Base-by-base conservation (phyloP, 2,888 invertebrate species). In the Orthonychiurus folsomi region DNA sequence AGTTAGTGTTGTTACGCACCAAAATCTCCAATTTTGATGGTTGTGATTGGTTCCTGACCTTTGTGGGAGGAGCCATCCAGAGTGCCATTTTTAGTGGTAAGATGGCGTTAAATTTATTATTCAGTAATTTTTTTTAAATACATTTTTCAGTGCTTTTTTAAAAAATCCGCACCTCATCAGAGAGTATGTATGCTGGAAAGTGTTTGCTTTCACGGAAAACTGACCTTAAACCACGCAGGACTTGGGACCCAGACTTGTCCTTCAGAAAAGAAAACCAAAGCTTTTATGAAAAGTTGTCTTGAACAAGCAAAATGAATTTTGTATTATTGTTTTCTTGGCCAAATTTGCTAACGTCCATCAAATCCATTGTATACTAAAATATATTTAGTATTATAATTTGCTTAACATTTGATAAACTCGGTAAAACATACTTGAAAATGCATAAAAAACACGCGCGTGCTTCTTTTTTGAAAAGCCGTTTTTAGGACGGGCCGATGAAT, bases 301-400 rank as follows among this genome's bases (percentile, higher is more conserved):
- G 2, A n/a, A 21, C 28, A 9, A 56, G 3, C 3, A 26, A 18
- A 27, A 27, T 28, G 21, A 28, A 27, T 12, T 20, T 20, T n/a
- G 23, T 3, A 3, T 56, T 56, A 27, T 56, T 37, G 9, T 21
- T 56, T 21, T 5, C 27, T 18, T 12, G 2, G 21, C 5, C 28
- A 28, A 28, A 5, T 3, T 9, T 56, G 37, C 56, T 56, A n/a
- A n/a, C n/a, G n/a, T 55, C 25, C 56, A 26, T 28, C 37, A 56
- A 56, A 28, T 56, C 56, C 3, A 56, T 12, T 3, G 56, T 20
- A 20, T 28, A 56, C n/a, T n/a, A n/a, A n/a, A n/a, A n/a, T n/a
- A n/a, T n/a, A n/a, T n/a, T n/a, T n/a, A n/a, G n/a, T n/a, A n/a
- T n/a, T n/a, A n/a, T n/a, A n/a, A n/a, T n/a, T n/a, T n/a, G n/a